Evolutionary conservation across 1,140 invertebrate species (phyloP).

Genomic region (Drosophila pruinosa): DNA sequence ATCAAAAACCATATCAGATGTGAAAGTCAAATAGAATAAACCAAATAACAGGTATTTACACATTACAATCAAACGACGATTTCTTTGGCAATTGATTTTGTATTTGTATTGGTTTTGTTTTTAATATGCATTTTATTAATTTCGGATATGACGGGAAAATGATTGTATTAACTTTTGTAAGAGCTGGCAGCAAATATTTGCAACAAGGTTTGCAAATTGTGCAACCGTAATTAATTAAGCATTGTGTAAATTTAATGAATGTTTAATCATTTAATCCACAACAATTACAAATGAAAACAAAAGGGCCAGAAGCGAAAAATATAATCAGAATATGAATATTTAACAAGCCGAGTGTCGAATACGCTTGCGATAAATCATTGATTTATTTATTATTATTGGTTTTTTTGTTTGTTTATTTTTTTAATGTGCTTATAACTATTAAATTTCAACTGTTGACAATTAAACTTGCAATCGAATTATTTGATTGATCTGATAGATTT

Average conservation of each 20-base stretch:
- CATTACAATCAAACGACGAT: slow-evolving; percentile 32
- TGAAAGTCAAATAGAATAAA: slow-evolving; percentile 15
- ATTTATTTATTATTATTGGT: background rate
- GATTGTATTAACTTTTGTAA: background rate
- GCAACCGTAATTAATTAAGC: slow-evolving; percentile 48
- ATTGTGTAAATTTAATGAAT: slow-evolving; percentile 31
- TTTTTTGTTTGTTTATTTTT: too few species aligned
- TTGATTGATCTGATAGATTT: too few species aligned
- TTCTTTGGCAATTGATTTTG: background rate
- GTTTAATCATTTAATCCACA: slow-evolving; percentile 9
- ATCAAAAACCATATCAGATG: slow-evolving; percentile 4
- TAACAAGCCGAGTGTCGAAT: background rate
- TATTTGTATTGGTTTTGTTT: background rate
- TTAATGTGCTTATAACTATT: too few species aligned
- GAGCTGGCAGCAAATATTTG: background rate
- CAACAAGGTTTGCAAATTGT: background rate
- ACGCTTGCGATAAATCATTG: background rate
- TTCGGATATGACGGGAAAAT: slow-evolving; percentile 22
- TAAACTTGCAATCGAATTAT: too few species aligned
- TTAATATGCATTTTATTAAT: background rate
- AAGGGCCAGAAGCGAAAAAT: background rate
- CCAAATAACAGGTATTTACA: slow-evolving; percentile 54
- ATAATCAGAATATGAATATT: background rate
- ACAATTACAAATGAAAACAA: slow-evolving; percentile 4
- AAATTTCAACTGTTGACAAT: too few species aligned